Base-by-base conservation (phyloP, 2,797 vertebrate genomes). In the Halcyon smyrnensis region DNA sequence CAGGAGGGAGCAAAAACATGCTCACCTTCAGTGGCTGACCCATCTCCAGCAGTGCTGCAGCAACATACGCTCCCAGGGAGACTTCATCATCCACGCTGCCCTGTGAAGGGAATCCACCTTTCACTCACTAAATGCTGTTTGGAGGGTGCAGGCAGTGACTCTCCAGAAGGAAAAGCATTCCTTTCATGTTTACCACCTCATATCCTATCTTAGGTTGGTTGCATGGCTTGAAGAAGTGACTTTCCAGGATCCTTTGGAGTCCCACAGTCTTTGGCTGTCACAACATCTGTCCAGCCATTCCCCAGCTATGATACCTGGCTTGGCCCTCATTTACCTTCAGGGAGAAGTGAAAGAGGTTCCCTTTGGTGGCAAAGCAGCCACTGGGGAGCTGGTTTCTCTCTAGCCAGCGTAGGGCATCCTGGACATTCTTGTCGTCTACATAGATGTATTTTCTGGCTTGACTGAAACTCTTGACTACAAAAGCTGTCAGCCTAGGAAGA, bases 381-480 rank as follows among this genome's bases (percentile, higher is more conserved):
- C 97, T 96, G 1, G 71, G 21, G 25, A 81, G 92, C 87, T 99
- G 99, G 45, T 97, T 97, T 32, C 37, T 21, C 5, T 90, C 84
- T 67, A 99, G 96, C 99, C 99, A 99, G 23, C 1, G 50, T 34
- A 97, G 96, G 30, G 98, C 98, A 14, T 98, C 90, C 4, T 82
- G 27, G 25, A 99, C 91, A n/a, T 98, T 98, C 53, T 59, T 89
- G 14, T 96, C 87, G 13, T 99, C 97, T 41, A 99, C 45, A 25
- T 98, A 98, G 96, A 99, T 98, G 96, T 98, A 98, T 7, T 96
- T 94, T 51, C 68, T 97, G 6, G 99, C 98, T 48, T 98, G 98
- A 18, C 88, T 95, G 7, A 99, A 99, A 51, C 98, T 98, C 96
- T 99, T 99, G 97, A 98, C 98, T 94, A 99, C 99, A 84, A 99